A percentile compares a stretch with the other conserved stretches of the same genome.
These are phyloP conservation scores for Melipona quadrifasciata DNA, from an alignment of 1,140 invertebrate species.

Conservation along the genomic window DNA sequence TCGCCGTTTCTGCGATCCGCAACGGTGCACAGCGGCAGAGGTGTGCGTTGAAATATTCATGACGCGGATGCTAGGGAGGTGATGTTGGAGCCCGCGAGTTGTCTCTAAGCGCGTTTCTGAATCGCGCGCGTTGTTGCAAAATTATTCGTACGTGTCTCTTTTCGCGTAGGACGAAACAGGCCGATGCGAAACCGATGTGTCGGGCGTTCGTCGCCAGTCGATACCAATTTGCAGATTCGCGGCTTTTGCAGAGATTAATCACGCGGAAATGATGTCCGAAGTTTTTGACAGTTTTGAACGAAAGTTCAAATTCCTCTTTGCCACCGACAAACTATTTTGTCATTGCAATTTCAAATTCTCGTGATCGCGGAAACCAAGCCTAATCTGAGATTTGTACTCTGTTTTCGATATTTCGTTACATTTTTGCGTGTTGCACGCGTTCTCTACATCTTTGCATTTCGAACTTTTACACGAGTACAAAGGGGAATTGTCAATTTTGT, in stretches of 20 bases:
- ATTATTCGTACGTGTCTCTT: slow-evolving; percentile 46
- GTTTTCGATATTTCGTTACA: too few species aligned
- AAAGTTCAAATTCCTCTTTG: neutral
- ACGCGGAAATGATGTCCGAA: neutral
- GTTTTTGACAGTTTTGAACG: neutral
- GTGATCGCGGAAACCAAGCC: too few species aligned
- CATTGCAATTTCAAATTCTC: too few species aligned
- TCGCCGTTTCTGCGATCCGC: neutral
- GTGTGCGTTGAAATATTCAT: slow-evolving; percentile 40
- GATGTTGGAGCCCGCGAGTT: slow-evolving; percentile 2
- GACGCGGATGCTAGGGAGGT: neutral
- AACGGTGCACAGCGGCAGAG: neutral
- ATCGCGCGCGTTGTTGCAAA: slow-evolving; percentile 30
- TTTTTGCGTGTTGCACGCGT: too few species aligned
- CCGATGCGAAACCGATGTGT: neutral
- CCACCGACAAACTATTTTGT: neutral
- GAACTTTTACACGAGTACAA: too few species aligned
- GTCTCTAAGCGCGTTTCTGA: slow-evolving; percentile 30
- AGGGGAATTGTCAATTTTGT: too few species aligned
- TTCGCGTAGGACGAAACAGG: neutral
- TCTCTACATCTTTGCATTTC: too few species aligned
- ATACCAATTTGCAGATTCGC: neutral
- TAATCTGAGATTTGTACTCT: too few species aligned
- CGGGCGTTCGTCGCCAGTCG: neutral
- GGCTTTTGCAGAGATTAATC: neutral